Conservation (phyloP, 2,888 invertebrate genomes). For the Zele albiditarsus region DNA sequence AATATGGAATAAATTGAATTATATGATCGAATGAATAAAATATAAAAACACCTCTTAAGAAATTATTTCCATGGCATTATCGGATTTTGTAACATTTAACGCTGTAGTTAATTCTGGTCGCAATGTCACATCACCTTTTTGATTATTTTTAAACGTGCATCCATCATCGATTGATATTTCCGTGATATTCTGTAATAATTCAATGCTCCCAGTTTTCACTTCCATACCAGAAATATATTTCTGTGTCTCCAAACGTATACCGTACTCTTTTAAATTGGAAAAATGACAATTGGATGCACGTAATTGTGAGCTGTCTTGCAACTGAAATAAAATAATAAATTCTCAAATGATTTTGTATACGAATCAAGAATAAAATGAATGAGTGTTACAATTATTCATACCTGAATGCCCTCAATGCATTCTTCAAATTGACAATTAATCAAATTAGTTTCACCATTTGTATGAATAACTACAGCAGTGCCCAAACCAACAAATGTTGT, state of each 20-base stretch:
- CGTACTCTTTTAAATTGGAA: conserved; percentile 73
- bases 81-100: conserved; percentile 53
- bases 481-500: conserved; percentile 75
- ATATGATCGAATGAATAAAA: not conserved
- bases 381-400: conserved; percentile 54
- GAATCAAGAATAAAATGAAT: conserved; percentile 15
- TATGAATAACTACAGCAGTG: conserved; percentile 73
- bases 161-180: conserved; percentile 58
- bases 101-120: conserved; percentile 53
- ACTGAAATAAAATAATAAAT: conserved; percentile 61
- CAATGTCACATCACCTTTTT: conserved; percentile 62
- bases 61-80: conserved; percentile 53
- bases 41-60: conserved; percentile 39
- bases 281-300: conserved; percentile 69
- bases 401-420: conserved; percentile 68
- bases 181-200: conserved; percentile 57
- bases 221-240: conserved; percentile 58
- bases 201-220: conserved; percentile 57
- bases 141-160: conserved; percentile 64
- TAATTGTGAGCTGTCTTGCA: conserved; percentile 72
- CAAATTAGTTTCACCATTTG: conserved; percentile 60
- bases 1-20: not conserved
- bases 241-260: conserved; percentile 74
- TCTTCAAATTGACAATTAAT: conserved; percentile 69
- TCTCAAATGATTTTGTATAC: conserved; percentile 23